These are phyloP conservation scores for Stichodactyla helianthus DNA, from an alignment of 64 coral and sea anemone species.

Conservation along the genomic window DNA sequence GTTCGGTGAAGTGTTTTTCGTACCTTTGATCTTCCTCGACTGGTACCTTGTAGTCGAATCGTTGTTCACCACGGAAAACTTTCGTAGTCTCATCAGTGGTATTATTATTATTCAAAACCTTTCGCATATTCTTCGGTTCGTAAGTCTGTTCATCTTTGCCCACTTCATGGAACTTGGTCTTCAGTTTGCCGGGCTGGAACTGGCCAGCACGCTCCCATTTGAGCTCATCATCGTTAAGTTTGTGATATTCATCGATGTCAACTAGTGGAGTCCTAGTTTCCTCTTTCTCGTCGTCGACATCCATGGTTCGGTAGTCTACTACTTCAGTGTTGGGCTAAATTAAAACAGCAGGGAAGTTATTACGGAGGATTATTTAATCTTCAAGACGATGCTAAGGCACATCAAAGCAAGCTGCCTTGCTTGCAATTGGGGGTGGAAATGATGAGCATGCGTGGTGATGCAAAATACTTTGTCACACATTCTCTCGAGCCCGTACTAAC, in stretches of 20 bases:
- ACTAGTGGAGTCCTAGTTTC: constrained; percentile 2
- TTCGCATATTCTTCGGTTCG: neutral
- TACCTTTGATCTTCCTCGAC: constrained; percentile 14
- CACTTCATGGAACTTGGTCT: constrained; percentile 16
- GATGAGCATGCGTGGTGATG: neutral
- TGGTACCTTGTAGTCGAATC: neutral
- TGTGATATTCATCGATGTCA: constrained; percentile 22
- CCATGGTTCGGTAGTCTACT: constrained; percentile 22
- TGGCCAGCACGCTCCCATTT: constrained; percentile 22
- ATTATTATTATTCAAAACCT: neutral
- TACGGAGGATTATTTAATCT: neutral
- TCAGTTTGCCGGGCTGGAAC: constrained; percentile 16
- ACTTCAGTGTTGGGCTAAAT: neutral
- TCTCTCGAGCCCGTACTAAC: neutral
- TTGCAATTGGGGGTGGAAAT: neutral
- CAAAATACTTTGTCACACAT: constrained; percentile 3
- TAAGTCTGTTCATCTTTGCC: neutral
- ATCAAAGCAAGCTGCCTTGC: neutral
- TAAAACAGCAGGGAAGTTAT: neutral
- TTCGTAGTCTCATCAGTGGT: neutral
- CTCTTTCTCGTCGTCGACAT: constrained; percentile 21
- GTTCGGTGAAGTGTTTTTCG: neutral
- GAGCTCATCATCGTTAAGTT: constrained; percentile 28
- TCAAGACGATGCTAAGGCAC: neutral
- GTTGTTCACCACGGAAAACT: neutral